Percentiles rank a stretch among this genome's conserved stretches.
Conservation (phyloP, 2,888 invertebrate genomes). For the Monopis laevigella region DNA sequence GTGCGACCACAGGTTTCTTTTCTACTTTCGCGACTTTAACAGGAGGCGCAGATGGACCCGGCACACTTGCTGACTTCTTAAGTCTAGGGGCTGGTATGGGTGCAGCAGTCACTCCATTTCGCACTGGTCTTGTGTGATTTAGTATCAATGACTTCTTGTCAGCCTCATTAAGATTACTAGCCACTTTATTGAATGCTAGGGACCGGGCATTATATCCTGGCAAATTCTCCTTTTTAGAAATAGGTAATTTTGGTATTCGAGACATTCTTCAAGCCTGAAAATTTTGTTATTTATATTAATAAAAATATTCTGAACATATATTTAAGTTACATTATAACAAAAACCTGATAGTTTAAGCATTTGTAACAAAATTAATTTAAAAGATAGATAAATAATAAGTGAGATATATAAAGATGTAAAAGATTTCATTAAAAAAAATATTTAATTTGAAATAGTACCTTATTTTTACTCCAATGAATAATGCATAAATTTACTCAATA, state of each 20-base stretch:
- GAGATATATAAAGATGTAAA: too few relatives aligned
- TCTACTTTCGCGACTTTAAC: constrained; percentile 44
- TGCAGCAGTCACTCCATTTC: constrained; percentile 8
- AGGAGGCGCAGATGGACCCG: constrained; percentile 29
- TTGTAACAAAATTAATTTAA: too few relatives aligned
- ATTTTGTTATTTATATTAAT: too few relatives aligned
- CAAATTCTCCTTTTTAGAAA: constrained; percentile 44
- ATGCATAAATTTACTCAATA: too few relatives aligned
- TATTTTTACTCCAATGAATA: too few relatives aligned
- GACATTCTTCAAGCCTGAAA: constrained; percentile 34
- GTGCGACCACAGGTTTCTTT: constrained; percentile 42
- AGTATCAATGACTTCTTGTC: constrained; percentile 47
- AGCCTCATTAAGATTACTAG: constrained; percentile 42
- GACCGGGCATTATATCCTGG: constrained; percentile 35
- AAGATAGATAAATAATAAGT: too few relatives aligned
- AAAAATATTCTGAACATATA: too few relatives aligned
- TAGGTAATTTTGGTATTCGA: constrained; percentile 51
- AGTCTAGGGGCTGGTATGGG: neutral
- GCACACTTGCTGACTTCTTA: constrained; percentile 10
- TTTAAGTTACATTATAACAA: too few relatives aligned
- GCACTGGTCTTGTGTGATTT: constrained; percentile 45
- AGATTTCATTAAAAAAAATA: too few relatives aligned
- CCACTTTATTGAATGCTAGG: constrained; percentile 31
- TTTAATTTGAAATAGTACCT: too few relatives aligned
- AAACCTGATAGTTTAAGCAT: too few relatives aligned